Evolutionary conservation across 2,797 vertebrate genomes (phyloP), one percentile per base, ranked within the genome.

Genomic region (Myotis myotis): DNA sequence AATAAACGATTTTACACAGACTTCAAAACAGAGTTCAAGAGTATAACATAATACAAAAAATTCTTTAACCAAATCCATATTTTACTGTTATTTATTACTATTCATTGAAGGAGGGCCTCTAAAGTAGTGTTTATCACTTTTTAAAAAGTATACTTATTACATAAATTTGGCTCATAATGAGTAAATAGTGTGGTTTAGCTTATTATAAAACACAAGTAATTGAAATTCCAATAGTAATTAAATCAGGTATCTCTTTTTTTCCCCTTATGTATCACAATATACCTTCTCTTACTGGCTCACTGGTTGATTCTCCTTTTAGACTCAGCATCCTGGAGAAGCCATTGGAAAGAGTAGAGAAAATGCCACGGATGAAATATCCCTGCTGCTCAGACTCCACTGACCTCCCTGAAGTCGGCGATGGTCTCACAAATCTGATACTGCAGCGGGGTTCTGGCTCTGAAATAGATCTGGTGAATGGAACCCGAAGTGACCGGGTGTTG

Each of bases 341-440:
- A 64, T 81, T 98, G 0, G 98, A 98, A 91, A 98, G 96, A 25
- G 98, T 98, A 78, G 98, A 98, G 91, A 98, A 98, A 82, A 98
- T 82, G 75, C 97, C 97, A 38, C 93, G 96, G 83, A 96, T 88
- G 91, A 98, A 98, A 87, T 97, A 91, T 62, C 96, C 95, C 55
- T 98, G 98, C 53, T 98, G 98, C 3, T 97, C 97, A 2, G 96
- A 53, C 30, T 97, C 96, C 94, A 96, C 86, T 0, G 97, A 97
- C 23, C 6, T 95, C 81, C 93, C 13, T 0, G 97, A 92, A 0
- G 81, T 97, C 25, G 96, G 96, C 89, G 82, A 75, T 0, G 92
- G 93, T 94, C 92, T 98, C 2, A 90, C 47, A 33, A 0, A 87
- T n/a, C 96, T 85, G 87, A 95, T 86, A 10, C 83, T 96, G 41